Conservation (phyloP, 2,797 vertebrate genomes). For the Dromococcyx pavoninus region DNA sequence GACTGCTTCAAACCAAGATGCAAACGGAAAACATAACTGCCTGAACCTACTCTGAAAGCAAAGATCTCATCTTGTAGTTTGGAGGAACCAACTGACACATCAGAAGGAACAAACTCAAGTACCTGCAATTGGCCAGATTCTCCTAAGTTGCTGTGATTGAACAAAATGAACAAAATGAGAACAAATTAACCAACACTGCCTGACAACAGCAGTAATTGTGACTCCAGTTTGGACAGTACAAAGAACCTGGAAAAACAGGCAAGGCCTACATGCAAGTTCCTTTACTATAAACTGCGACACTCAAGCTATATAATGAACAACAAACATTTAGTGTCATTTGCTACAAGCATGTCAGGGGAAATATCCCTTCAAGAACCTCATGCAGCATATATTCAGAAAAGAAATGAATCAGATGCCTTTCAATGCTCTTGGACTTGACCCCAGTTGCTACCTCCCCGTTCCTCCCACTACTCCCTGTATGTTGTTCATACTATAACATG, state of each 20-base stretch:
- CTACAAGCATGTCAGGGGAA: neutral
- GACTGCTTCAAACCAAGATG: neutral
- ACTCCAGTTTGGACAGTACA: neutral
- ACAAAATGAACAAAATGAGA: neutral
- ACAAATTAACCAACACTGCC: neutral
- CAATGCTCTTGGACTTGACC: rapidly evolving
- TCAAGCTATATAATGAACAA: neutral
- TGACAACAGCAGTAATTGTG: neutral
- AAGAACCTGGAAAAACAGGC: neutral
- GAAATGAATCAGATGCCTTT: neutral
- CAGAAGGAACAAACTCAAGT: neutral
- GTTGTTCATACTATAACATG: neutral
- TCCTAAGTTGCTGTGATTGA: neutral
- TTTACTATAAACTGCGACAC: neutral
- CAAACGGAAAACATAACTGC: neutral
- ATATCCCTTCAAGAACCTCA: neutral
- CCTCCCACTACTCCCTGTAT: neutral
- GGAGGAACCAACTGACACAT: neutral
- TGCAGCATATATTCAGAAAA: neutral
- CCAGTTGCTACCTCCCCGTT: neutral
- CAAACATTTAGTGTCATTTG: neutral
- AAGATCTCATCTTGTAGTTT: neutral
- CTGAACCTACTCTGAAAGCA: neutral
- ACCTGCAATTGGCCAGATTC: neutral
- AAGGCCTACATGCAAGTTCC: neutral